Evolutionary conservation across 2,888 invertebrate species (phyloP), one percentile per base, ranked within the genome.

Genomic region (Euproctis similis): DNA sequence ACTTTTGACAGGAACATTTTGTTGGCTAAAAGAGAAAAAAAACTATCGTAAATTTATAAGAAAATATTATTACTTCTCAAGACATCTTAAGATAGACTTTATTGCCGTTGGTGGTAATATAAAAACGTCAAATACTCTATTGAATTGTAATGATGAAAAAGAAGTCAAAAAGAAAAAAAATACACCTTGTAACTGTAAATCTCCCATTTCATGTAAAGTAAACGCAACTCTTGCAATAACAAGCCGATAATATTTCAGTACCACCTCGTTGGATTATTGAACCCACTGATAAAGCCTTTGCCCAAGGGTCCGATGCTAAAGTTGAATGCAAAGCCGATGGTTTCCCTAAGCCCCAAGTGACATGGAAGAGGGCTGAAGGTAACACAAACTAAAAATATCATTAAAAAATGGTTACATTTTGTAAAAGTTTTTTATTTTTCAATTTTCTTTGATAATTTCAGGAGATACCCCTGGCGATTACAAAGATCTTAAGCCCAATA

Each of bases 361-460:
- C 95, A 51, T 96, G 96, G 96, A 96, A 96, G 85, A 92, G 94
- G 88, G 96, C 96, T 68, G 94, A 95, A 86, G 96, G 96, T 95
- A 87, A 36, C 34, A 28, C 4, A 7, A 9, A 12, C n/a, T 9
- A 8, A 21, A 2, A 26, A 12, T 20, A 8, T 18, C n/a, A 4
- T 19, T 19, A 8, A 6, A 19, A 6, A n/a, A 19, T 19, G n/a
- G 19, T 8, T 3, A 19, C 3, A 18, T 13, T 29, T 11, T 12
- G 6, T 22, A 14, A 17, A 19, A 21, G n/a, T 20, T 4, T 3
- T 3, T 9, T 4, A 13, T 3, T 7, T 4, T 5, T n/a, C 6
- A 26, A 8, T 24, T 9, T 12, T 27, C 12, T n/a, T 18, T 31
- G 4, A 10, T 28, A 2, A 14, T 70, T 72, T 25, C 47, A 95